Evolutionary conservation across 2,113 vertebrate species (phyloP).

Genomic region (Pelmatolapia mariae): DNA sequence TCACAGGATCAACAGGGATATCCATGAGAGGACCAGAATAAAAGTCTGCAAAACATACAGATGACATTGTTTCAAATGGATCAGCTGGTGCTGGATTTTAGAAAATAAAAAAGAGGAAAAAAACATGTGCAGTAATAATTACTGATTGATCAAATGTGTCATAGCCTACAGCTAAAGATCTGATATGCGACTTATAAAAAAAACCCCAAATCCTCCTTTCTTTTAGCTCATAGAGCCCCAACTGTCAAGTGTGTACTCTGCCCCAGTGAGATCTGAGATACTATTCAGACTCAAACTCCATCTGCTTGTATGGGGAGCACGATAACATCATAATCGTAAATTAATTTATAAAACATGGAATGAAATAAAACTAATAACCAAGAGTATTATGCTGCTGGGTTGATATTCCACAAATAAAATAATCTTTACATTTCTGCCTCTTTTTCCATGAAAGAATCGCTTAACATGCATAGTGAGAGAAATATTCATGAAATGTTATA

Average conservation of each 20-base stretch:
- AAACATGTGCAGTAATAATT: fast-evolving
- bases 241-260: background rate
- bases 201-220: background rate
- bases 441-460: background rate
- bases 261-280: background rate
- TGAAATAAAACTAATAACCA: background rate
- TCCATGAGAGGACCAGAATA: background rate
- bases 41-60: background rate
- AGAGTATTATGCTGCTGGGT: background rate
- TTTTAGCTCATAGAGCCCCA: background rate
- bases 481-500: background rate
- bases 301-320: background rate
- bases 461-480: background rate
- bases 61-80: fast-evolving
- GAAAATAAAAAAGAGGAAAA: background rate
- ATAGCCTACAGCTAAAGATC: fast-evolving
- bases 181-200: background rate
- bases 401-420: background rate
- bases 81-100: fast-evolving
- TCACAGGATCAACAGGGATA: background rate
- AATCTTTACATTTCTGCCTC: background rate
- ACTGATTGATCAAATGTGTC: background rate
- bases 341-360: background rate
- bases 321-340: background rate
- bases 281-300: background rate